These are phyloP conservation scores for Etia nguti DNA, from an alignment of 2,113 vertebrate species.

Conservation along the genomic window DNA sequence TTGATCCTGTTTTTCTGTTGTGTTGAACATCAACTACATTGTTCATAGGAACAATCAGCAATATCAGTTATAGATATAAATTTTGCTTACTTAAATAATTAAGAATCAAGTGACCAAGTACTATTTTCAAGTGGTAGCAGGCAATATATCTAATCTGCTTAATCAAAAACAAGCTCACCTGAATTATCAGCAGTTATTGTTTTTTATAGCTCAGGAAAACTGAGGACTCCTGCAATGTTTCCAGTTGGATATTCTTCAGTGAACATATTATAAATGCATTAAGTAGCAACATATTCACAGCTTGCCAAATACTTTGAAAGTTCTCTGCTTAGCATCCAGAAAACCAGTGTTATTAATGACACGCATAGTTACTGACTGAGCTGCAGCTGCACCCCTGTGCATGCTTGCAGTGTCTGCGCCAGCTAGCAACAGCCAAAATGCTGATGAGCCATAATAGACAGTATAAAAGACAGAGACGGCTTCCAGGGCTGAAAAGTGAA, in stretches of 20 bases:
- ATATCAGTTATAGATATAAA: neutral
- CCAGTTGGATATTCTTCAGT: neutral
- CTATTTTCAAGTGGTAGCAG: neutral
- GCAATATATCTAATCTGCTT: neutral
- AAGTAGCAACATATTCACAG: neutral
- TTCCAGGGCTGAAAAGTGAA: neutral
- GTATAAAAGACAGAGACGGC: neutral
- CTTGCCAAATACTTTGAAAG: neutral
- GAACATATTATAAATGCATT: neutral
- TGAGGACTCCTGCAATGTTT: neutral
- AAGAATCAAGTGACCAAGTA: neutral
- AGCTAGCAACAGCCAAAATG: neutral
- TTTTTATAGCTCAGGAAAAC: neutral
- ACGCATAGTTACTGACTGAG: neutral
- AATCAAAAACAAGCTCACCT: neutral
- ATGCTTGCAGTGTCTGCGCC: neutral
- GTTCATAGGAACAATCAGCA: neutral
- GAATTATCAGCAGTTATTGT: neutral
- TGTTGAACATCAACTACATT: neutral
- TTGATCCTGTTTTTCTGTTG: neutral
- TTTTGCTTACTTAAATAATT: neutral
- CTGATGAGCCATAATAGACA: neutral
- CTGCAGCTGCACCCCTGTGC: neutral
- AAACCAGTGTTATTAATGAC: neutral
- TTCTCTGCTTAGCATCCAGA: neutral